Evolutionary conservation across 2,113 vertebrate species (phyloP), one percentile per base, ranked within the genome.

Genomic region (Poecile atricapillus): DNA sequence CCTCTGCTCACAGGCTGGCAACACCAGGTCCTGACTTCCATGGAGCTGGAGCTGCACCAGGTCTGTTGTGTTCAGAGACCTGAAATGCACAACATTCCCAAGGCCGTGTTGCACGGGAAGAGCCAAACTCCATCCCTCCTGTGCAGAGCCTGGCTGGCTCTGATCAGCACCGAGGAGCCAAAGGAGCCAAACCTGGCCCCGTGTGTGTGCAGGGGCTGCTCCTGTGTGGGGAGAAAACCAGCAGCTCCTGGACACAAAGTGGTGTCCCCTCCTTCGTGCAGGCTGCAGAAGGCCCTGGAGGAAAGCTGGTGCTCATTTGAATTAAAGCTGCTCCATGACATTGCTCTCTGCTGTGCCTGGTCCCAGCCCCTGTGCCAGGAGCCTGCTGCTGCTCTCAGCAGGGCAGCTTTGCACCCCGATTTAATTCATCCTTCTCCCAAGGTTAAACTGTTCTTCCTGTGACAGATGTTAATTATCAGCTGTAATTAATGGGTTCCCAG

Each of bases 81-180:
- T 30, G 16, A 5, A 39, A 28, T 25, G 44, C 4, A 0, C 2
- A 10, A 0, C 23, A 13, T 44, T 15, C 14, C 31, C 2, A 0
- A 13, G 28, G 63, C 35, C 5, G 1, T 10, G 64, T 1, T 11
- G 13, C 25, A 0, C 2, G 31, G 78, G 28, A 39, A 12, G 13
- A 44, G 14, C 75, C 67, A 31, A 37, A 0, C 50, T 41, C 50
- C 20, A 7, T 8, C 27, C 11, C 78, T 35, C 43, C 63, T 9
- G n/a, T 25, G 60, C 83, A n/a, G 6, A 1, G 7, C 17, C 23
- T 0, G 0, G 24, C 86, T 22, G 78, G 35, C 69, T 55, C 19
- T 18, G 39, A 2, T 4, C 78, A 4, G 69, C 69, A 8, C 43
- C 8, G 67, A 16, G 46, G 35, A 20, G 31, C 47, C 74, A 11